Conservation (phyloP, 2,113 vertebrate species). For the Dromaius novaehollandiae region DNA sequence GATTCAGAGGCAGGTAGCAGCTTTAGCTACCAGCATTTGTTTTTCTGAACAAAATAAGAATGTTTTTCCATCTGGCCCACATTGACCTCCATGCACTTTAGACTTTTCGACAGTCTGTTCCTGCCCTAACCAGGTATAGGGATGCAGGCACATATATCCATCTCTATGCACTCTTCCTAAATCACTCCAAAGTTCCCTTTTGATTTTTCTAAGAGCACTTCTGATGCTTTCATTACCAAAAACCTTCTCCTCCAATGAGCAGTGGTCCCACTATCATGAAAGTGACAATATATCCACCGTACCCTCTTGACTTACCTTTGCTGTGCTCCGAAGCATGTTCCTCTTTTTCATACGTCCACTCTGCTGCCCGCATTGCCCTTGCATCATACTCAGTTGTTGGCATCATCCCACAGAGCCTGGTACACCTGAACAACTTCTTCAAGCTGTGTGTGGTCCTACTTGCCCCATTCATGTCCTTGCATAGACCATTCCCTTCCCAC, state of each 20-base stretch:
- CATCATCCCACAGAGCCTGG: neutral
- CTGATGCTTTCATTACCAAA: neutral
- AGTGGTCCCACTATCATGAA: neutral
- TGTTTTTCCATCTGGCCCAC: neutral
- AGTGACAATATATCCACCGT: neutral
- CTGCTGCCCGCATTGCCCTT: neutral
- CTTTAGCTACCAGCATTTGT: neutral
- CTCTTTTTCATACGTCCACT: neutral
- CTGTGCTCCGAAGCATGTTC: neutral
- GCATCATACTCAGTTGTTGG: neutral
- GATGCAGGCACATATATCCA: neutral
- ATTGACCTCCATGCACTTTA: neutral
- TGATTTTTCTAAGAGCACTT: neutral
- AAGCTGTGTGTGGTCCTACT: fast-evolving
- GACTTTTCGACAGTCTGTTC: neutral
- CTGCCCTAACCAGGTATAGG: neutral
- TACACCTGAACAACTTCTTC: neutral
- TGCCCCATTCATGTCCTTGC: neutral
- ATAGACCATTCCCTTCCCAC: neutral
- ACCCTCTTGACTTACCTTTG: neutral
- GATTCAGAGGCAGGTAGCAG: neutral
- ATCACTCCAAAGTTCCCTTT: neutral
- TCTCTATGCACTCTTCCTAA: neutral
- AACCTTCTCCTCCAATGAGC: neutral
- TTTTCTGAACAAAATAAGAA: neutral